Base-by-base conservation (phyloP, 2,797 vertebrate genomes). In the Gorsachius magnificus region DNA sequence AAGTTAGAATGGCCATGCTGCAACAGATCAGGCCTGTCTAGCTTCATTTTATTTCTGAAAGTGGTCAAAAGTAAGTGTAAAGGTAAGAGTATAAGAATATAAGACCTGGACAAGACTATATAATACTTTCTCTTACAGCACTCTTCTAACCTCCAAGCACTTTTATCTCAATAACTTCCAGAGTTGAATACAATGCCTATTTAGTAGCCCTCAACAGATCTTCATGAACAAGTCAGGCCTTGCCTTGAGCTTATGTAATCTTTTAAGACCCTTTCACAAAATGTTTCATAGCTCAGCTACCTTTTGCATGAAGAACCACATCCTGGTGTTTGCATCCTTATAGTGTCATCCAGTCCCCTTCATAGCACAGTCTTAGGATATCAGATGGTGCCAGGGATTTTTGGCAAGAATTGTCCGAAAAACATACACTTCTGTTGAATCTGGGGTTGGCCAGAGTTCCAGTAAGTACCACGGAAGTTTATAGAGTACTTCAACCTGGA, bases 391-490 rank as follows among this genome's bases (percentile, higher is more conserved):
- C 10, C 25, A 50, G 36, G 28, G 11, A 41, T 22, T 87, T 78
- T 74, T 76, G 18, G 9, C 26, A 89, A 66, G 18, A 50, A 38
- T 29, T 69, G 18, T 26, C 83, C 79, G 26, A 74, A 77, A 85
- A 63, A 12, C 5, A 31, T 76, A 13, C 6, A 13, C 31, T 92
- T 61, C n/a, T 41, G 3, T 57, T 68, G 31, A 75, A 86, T 63
- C 8, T 48, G 5, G 13, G 4, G 3, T 51, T 88, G 33, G 7
- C 12, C 0, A 0, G 15, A 36, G 13, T 64, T 8, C 20, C n/a
- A 75, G 0, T 29, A 87, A 63, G 7, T 43, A 38, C 14, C 10
- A 18, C 8, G 15, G 16, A 83, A 81, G 2, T 86, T 81, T 48
- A 16, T 17, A n/a, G 22, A 68, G 36, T 50, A 15, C 21, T 71